Evolutionary conservation across 2,797 vertebrate genomes (phyloP), one percentile per base, ranked within the genome.

Genomic region (Pagetopsis macropterus): DNA sequence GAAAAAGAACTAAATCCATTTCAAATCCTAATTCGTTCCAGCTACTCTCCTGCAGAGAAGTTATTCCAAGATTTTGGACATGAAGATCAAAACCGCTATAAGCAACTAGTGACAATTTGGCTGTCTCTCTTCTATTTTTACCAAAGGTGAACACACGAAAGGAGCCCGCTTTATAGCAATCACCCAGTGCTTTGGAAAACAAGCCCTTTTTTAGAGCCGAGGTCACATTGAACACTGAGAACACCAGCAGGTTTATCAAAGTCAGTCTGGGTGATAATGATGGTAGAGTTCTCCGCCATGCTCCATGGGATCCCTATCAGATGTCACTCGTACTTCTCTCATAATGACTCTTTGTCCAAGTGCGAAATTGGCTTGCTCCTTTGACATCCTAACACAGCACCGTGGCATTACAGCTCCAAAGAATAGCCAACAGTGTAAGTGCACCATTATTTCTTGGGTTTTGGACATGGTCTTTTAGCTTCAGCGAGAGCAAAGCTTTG

Each of bases 261-360:
- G 83, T 80, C 56, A 12, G 60, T 19, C 65, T 44, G 55, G 66
- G 11, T 19, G 9, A 41, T 82, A 76, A 86, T 83, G 65, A 82
- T 23, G 17, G 65, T 3, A 1, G 63, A 72, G 72, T 21, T 49
- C 23, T 52, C 40, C 15, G 23, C 56, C 68, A 3, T 62, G 70
- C 73, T 79, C 70, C 41, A 0, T 15, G 70, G 78, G 75, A 81
- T 78, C 78, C 17, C 79, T 43, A 65, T 86, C 67, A 59, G 70
- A 80, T 79, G 75, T 86, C 79, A 84, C 59, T n/a, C 68, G 52
- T 70, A 77, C 82, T 87, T 78, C 68, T 83, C 72, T 68, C 57
- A 9, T 70, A 82, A 84, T 83, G 76, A 78, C 72, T 83, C 76
- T 84, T 77, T 84, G 78, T 87, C 75, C 74, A 17, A 60, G 76